Conservation (phyloP, 1,140 invertebrate species). For the Vanessa tameamea region DNA sequence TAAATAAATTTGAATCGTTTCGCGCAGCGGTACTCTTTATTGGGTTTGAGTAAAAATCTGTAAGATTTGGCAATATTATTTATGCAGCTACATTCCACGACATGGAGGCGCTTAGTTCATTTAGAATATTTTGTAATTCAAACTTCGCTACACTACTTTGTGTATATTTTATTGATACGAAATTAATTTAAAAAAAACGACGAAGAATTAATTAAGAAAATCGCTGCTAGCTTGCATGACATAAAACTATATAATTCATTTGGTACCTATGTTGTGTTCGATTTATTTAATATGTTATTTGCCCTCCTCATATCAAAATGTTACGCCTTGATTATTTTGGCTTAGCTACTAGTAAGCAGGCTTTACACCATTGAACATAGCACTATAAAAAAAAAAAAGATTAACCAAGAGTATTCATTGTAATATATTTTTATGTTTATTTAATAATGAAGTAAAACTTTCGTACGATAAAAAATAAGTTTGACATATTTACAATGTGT, state of each 20-base stretch:
- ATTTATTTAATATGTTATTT: too few species aligned
- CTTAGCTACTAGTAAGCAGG: too few species aligned
- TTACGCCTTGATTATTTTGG: too few species aligned
- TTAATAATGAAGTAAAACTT: neutral
- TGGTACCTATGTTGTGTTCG: too few species aligned
- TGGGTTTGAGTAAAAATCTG: neutral
- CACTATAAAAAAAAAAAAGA: too few species aligned
- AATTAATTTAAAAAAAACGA: neutral
- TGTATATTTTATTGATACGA: neutral
- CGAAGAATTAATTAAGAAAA: neutral
- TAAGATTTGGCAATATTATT: neutral
- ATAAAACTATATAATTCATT: too few species aligned
- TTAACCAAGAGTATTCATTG: too few species aligned
- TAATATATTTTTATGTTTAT: neutral
- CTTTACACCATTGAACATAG: too few species aligned
- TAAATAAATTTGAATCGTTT: too few species aligned
- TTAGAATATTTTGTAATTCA: slow-evolving; percentile 52
- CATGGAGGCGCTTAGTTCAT: slow-evolving; percentile 52
- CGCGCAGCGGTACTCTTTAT: neutral
- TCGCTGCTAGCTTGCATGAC: too few species aligned
- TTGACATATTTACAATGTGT: slow-evolving; percentile 19
- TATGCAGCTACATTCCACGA: slow-evolving; percentile 61
- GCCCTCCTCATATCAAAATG: too few species aligned
- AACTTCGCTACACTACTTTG: slow-evolving; percentile 31
- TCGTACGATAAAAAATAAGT: slow-evolving; percentile 11